Percentiles rank a stretch among this genome's conserved stretches.
Conservation (phyloP, 2,797 vertebrate genomes). For the Hozukius guyotensis region DNA sequence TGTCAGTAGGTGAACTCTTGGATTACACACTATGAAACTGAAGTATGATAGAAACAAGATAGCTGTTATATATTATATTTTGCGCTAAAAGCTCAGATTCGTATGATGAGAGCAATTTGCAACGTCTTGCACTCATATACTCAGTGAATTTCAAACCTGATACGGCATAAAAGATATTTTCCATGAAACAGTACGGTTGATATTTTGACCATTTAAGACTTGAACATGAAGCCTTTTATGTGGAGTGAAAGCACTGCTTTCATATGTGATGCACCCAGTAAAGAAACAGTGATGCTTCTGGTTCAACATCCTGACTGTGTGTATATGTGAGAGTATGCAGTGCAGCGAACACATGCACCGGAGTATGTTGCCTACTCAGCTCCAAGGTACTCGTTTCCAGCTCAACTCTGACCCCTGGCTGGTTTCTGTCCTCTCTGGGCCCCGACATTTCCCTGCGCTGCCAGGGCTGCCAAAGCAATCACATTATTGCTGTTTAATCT, state of each 20-base stretch:
- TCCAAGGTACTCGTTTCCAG: neutral
- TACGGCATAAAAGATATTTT: neutral
- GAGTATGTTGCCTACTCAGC: neutral
- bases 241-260: neutral
- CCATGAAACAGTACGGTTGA: neutral
- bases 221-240: neutral
- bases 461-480: conserved; percentile 14
- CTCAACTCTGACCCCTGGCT: conserved; percentile 23
- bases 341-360: neutral
- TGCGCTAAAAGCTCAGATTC: neutral
- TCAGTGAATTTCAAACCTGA: neutral
- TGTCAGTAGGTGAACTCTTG: neutral
- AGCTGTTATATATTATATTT: neutral
- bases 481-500: conserved; percentile 16
- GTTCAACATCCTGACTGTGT: neutral
- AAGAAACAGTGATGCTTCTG: neutral
- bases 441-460: neutral
- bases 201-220: neutral
- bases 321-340: neutral
- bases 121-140: neutral
- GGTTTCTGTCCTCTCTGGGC: conserved; percentile 4
- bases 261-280: neutral
- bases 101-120: neutral
- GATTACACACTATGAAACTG: neutral
- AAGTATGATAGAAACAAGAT: neutral